Evolutionary conservation across 2,113 vertebrate genomes (phyloP).

Genomic region (Rhinopomastus cyanomelas): DNA sequence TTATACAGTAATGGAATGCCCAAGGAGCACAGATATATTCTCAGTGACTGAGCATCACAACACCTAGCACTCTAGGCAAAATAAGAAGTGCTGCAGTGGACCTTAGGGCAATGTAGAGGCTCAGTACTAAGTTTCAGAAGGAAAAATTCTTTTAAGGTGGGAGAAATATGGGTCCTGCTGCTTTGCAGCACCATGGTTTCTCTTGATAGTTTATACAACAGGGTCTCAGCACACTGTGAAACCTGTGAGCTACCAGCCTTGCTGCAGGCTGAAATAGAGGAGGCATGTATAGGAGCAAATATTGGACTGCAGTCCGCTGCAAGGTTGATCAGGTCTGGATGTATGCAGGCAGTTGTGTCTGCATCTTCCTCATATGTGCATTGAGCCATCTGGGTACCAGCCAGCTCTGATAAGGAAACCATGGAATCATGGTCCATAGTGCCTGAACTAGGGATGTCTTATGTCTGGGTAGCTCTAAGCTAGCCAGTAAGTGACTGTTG

Average conservation of each 20-base stretch:
- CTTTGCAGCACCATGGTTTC: background rate
- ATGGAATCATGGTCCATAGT: background rate
- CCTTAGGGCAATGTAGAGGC: background rate
- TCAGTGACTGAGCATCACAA: background rate
- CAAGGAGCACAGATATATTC: background rate
- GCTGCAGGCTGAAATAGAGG: background rate
- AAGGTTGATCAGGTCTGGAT: background rate
- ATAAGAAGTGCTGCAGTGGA: background rate
- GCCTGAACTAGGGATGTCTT: background rate
- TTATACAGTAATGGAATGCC: background rate
- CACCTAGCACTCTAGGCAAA: background rate
- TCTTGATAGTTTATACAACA: background rate
- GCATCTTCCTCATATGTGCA: background rate
- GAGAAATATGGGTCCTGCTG: rapidly evolving
- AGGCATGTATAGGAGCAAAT: background rate
- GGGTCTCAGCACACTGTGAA: background rate
- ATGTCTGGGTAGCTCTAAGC: background rate
- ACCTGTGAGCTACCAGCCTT: background rate
- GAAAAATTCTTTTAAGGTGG: background rate
- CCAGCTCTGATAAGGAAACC: background rate
- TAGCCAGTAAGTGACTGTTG: background rate
- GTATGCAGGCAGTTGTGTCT: background rate
- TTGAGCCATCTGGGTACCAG: background rate
- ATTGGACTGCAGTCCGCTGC: background rate
- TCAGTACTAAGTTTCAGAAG: background rate